Conservation (phyloP, 2,797 vertebrate genomes). For the Tarsius wallacei region DNA sequence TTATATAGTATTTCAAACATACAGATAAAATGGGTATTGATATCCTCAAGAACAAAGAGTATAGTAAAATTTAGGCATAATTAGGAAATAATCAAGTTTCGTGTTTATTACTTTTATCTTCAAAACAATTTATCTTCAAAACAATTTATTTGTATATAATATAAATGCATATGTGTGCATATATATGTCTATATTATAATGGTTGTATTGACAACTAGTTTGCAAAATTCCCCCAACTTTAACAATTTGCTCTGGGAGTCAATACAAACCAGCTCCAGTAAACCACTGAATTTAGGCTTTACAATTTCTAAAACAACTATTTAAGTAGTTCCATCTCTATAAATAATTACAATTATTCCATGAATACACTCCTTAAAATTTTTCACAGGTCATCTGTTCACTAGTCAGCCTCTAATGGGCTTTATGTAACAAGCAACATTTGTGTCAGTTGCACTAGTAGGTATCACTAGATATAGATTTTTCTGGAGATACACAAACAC, state of each 20-base stretch:
- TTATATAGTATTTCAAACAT: background rate
- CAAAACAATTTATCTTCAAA: background rate
- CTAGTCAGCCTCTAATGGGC: background rate
- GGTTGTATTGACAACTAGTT: background rate
- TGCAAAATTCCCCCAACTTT: conserved; percentile 1
- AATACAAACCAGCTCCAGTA: background rate
- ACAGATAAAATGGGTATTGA: background rate
- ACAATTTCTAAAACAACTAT: background rate
- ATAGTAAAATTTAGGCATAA: background rate
- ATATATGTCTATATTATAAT: background rate
- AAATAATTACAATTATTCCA: conserved; percentile 4
- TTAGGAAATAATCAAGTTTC: background rate
- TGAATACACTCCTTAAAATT: background rate
- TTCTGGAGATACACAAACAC: background rate
- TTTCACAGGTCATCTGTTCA: background rate
- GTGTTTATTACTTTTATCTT: background rate
- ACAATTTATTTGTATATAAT: background rate
- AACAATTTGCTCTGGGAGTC: background rate
- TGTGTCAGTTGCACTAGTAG: background rate
- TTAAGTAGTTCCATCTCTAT: background rate
- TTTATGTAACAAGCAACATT: background rate
- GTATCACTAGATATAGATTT: background rate
- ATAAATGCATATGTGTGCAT: background rate
- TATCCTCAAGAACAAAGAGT: background rate
- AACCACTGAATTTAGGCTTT: background rate